Conservation (phyloP, 2,888 invertebrate species). For the Ichneumon xanthorius region DNA sequence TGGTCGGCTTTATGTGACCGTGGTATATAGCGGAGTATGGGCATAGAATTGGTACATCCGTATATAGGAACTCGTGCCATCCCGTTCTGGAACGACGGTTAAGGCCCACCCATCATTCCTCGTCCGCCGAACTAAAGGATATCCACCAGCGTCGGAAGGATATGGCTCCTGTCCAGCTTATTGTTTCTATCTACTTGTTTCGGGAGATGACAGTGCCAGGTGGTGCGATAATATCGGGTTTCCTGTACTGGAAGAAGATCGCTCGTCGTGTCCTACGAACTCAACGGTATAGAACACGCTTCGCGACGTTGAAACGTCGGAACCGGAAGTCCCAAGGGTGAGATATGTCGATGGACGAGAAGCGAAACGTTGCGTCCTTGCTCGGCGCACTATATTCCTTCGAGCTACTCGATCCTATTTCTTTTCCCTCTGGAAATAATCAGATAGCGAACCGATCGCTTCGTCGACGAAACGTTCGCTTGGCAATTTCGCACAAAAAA, state of each 20-base stretch:
- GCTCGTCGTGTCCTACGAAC: constrained; percentile 41
- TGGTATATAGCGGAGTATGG: constrained; percentile 21
- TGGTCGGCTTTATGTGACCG: constrained; percentile 13
- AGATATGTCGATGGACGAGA: constrained; percentile 57
- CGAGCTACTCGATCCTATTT: constrained; percentile 34
- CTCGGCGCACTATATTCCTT: constrained; percentile 35
- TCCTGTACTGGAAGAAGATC: constrained; percentile 65
- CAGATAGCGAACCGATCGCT: constrained; percentile 42
- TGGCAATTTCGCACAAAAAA: constrained; percentile 31
- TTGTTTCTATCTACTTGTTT: constrained; percentile 68
- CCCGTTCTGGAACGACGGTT: constrained; percentile 23
- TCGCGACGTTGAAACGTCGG: constrained; percentile 51
- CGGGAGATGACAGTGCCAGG: constrained; percentile 66
- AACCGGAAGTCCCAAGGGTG: constrained; percentile 66
- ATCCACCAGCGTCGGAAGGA: constrained; percentile 49
- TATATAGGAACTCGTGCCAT: constrained; percentile 21
- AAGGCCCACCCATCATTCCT: constrained; percentile 41
- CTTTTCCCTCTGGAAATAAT: constrained; percentile 42
- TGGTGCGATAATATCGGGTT: constrained; percentile 69
- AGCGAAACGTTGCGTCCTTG: constrained; percentile 53
- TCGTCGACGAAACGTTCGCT: not conserved
- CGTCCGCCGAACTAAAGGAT: constrained; percentile 35
- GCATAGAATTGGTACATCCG: constrained; percentile 39
- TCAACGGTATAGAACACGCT: constrained; percentile 31
- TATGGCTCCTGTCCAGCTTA: constrained; percentile 66